Evolutionary conservation across 2,113 vertebrate genomes (phyloP).

Genomic region (Grammatotria lemairii): DNA sequence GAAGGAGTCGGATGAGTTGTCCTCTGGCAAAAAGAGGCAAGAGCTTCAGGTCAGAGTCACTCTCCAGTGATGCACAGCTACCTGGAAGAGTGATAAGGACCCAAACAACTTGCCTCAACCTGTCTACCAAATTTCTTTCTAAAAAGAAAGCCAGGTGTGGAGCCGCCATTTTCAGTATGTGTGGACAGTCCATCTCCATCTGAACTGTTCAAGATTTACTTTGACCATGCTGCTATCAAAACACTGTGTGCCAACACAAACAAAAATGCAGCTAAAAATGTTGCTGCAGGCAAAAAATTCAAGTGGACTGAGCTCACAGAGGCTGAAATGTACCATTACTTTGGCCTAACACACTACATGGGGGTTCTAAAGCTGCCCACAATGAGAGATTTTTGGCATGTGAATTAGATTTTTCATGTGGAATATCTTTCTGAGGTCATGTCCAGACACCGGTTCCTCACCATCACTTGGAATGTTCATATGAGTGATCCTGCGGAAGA

Average conservation of each 20-base stretch:
- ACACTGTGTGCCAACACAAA: background rate
- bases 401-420: background rate
- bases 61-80: background rate
- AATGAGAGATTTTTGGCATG: background rate
- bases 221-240: background rate
- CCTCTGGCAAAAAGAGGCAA: background rate
- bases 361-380: background rate
- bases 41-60: background rate
- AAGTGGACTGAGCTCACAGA: background rate
- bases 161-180: background rate
- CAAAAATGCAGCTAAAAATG: background rate
- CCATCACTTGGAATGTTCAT: background rate
- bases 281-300: background rate
- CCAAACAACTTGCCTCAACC: background rate
- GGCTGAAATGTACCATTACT: background rate
- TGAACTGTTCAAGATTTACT: background rate
- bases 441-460: background rate
- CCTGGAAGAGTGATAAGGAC: background rate
- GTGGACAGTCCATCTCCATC: background rate
- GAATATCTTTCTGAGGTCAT: background rate
- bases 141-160: background rate
- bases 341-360: background rate
- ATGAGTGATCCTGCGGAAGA: background rate
- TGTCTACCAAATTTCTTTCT: background rate
- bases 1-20: background rate